Base-by-base conservation (phyloP, 1,140 invertebrate species). In the Aphaenogaster floridana region DNA sequence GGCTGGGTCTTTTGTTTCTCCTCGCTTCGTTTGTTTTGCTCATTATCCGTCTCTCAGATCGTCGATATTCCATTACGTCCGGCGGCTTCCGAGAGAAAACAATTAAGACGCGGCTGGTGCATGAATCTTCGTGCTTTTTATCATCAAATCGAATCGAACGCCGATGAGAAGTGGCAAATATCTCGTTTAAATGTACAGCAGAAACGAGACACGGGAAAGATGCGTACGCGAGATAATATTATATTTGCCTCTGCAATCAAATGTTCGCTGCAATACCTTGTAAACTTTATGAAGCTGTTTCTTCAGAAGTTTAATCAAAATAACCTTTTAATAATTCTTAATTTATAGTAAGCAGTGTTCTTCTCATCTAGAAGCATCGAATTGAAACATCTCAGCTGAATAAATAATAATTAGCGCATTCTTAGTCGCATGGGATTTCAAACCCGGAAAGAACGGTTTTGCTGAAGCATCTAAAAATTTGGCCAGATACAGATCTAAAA, bases 61-160 rank as follows among this genome's bases (percentile, higher is more conserved):
- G 54, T 91, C 90, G 87, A 91, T 88, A 90, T 81, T 86, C 86
- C 71, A 91, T 88, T 86, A 88, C 72, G 45, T 50, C 64, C 72
- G 45, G 50, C 71, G 54, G 52, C 66, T 64, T 63, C 57, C 77
- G 61, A 77, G 68, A 79, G 84, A 88, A 89, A 90, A 84, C 88
- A 88, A 90, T 91, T 88, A 88, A 90, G 69, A 88, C 68, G 45
- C 39, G 72, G 5, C 13, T 34, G 34, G 64, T 61, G 69, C 50
- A 84, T 54, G 69, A 71, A 86, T 87, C 84, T 84, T 90, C 61
- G 77, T 64, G 59, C 66, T 61, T 91, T 85, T 72, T 59, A 57
- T 15, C 42, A 15, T 59, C 50, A 34, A 87, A 50, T 50, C 52
- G 48, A 80, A 87, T 78, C 28, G n/a, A 34, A 50, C 2, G 28